Evolutionary conservation across 1,140 invertebrate species (phyloP).

Genomic region (Hycleus cichorii): DNA sequence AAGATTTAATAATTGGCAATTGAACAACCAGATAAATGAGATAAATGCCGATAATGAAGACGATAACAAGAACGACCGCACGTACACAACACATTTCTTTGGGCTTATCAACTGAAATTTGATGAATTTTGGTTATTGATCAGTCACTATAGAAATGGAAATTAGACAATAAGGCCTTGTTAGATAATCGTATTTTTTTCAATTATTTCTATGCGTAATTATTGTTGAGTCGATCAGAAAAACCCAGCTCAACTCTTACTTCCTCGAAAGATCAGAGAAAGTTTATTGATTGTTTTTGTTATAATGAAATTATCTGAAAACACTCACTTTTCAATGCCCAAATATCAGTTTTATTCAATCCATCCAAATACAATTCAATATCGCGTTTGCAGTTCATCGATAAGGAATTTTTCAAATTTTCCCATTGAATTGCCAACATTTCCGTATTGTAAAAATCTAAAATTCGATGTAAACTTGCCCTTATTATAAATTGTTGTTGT

Average conservation of each 20-base stretch:
- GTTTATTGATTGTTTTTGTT: not conserved
- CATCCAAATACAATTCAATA: slow-evolving; percentile 55
- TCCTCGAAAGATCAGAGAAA: not conserved
- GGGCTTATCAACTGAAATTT: too few species aligned
- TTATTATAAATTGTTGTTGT: slow-evolving; percentile 21
- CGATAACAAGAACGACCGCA: too few species aligned
- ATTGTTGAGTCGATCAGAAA: not conserved
- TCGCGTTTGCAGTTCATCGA: slow-evolving; percentile 49
- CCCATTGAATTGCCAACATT: slow-evolving; percentile 42
- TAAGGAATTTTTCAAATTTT: slow-evolving; percentile 33
- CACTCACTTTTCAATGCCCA: slow-evolving; percentile 70
- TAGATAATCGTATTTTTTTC: too few species aligned
- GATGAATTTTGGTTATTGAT: too few species aligned
- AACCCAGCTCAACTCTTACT: not conserved
- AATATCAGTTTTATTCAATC: slow-evolving; percentile 49
- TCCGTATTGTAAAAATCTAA: slow-evolving; percentile 45
- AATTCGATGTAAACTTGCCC: slow-evolving; percentile 36
- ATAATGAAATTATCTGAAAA: not conserved
- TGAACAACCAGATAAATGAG: too few species aligned
- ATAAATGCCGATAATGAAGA: too few species aligned
- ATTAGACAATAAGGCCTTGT: too few species aligned
- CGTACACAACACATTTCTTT: too few species aligned
- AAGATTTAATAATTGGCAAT: too few species aligned
- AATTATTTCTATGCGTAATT: too few species aligned
- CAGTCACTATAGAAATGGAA: too few species aligned